Evolutionary conservation across 2,113 vertebrate species (phyloP).

Genomic region (Buteo buteo): DNA sequence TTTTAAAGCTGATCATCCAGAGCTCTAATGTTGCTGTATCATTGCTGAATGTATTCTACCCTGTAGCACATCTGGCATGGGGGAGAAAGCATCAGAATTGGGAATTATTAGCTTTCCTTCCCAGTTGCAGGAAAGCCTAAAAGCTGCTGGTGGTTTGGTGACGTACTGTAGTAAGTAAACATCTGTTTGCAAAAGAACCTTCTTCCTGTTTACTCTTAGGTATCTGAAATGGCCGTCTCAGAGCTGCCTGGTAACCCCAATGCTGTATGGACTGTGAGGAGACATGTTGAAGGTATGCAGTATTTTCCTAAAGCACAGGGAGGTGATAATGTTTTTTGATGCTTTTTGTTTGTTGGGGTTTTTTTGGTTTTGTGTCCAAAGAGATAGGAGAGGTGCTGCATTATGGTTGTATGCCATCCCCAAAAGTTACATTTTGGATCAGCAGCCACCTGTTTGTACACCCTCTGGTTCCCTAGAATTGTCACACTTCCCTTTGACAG

Average conservation of each 20-base stretch:
- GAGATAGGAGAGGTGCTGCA: not conserved
- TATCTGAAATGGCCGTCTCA: conserved; percentile 98
- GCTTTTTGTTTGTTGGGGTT: not conserved
- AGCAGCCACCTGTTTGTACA: not conserved
- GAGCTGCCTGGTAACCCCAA: conserved; percentile 99
- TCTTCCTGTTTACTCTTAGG: conserved; percentile 73
- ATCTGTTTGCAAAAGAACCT: not conserved
- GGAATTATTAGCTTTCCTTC: not conserved
- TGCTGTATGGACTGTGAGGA: conserved; percentile 97
- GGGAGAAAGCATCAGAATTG: not conserved
- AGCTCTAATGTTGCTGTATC: not conserved
- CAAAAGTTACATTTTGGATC: not conserved
- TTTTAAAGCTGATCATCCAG: not conserved
- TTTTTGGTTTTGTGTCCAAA: not conserved
- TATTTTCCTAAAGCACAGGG: not conserved
- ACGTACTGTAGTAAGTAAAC: not conserved
- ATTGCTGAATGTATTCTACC: not conserved
- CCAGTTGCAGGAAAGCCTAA: not conserved
- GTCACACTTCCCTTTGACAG: not conserved
- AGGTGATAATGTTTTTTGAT: not conserved
- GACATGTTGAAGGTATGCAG: conserved; percentile 91
- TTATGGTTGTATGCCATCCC: not conserved
- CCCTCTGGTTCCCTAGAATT: not conserved
- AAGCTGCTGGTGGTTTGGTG: not conserved
- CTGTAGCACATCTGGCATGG: not conserved